These are phyloP conservation scores for Presbytis comata DNA, from an alignment of 2,797 vertebrate genomes.

Conservation along the genomic window DNA sequence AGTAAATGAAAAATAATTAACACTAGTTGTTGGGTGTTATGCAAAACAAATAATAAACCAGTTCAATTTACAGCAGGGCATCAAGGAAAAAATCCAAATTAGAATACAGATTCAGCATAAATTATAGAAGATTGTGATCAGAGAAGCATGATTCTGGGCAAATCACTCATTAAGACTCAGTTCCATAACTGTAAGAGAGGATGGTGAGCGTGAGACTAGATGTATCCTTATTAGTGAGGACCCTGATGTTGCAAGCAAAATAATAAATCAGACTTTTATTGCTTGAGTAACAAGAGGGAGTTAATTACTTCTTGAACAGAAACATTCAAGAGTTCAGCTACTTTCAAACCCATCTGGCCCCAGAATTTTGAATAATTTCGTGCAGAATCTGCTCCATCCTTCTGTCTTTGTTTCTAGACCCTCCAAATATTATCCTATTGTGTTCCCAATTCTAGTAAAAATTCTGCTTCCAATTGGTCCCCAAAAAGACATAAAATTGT, in stretches of 20 bases:
- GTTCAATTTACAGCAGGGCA: not conserved
- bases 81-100: not conserved
- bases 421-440: not conserved
- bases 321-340: not conserved
- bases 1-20: not conserved
- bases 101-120: not conserved
- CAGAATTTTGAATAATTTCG: not conserved
- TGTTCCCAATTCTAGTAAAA: not conserved
- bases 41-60: not conserved
- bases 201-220: not conserved
- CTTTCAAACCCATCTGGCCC: not conserved
- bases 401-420: not conserved
- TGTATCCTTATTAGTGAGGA: not conserved
- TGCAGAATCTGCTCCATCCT: not conserved
- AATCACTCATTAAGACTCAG: not conserved
- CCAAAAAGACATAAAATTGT: not conserved
- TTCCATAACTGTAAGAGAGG: not conserved
- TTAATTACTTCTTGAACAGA: not conserved
- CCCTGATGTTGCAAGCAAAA: not conserved
- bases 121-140: not conserved
- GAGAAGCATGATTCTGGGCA: not conserved
- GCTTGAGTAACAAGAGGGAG: not conserved
- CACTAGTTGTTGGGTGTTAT: not conserved
- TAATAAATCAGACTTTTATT: not conserved
- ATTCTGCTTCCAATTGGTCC: not conserved